Base-by-base conservation (phyloP, 2,888 invertebrate species). In the Gastracanthus pulcherrimus region DNA sequence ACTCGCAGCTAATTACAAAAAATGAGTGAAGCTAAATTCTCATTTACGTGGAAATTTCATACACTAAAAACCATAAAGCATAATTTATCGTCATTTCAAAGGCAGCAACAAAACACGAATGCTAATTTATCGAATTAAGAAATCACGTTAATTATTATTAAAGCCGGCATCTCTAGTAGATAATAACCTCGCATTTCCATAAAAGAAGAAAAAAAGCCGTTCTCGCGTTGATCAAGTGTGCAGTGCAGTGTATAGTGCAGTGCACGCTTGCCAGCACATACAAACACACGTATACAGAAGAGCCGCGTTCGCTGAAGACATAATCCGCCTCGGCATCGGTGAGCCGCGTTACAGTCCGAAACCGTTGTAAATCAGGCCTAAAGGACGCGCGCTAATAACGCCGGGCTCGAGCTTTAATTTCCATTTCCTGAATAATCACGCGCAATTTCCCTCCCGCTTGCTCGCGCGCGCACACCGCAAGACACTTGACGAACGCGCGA, bases 351-450 rank as follows among this genome's bases (percentile, higher is more conserved):
- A 19, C 26, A n/a, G 29, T 9, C 16, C 58, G 19, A 45, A 76
- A 64, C 36, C 29, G 55, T 16, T 64, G 71, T 66, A 64, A 78
- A 78, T 72, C 64, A 71, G 48, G 64, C 26, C 29, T 19, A 67
- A 76, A 67, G 45, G 60, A 41, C 36, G 26, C 29, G 60, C 34
- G 34, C 31, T 58, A 64, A 48, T 64, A 26, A 26, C 67, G n/a
- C n/a, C n/a, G n/a, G n/a, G n/a, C n/a, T n/a, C n/a, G 23, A 31
- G 48, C 78, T 78, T 72, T 66, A 70, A 71, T 78, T 78, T 79
- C 72, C 66, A 45, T 58, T 79, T 79, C 79, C 64, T 58, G 72
- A 71, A 64, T 72, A 72, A 78, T 78, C 58, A 29, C 41, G 38
- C 16, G 36, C 31, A 64, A 51, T 69, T 48, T n/a, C 75, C n/a